Evolutionary conservation across 2,113 vertebrate species (phyloP).

Genomic region (Phoxinus phoxinus): DNA sequence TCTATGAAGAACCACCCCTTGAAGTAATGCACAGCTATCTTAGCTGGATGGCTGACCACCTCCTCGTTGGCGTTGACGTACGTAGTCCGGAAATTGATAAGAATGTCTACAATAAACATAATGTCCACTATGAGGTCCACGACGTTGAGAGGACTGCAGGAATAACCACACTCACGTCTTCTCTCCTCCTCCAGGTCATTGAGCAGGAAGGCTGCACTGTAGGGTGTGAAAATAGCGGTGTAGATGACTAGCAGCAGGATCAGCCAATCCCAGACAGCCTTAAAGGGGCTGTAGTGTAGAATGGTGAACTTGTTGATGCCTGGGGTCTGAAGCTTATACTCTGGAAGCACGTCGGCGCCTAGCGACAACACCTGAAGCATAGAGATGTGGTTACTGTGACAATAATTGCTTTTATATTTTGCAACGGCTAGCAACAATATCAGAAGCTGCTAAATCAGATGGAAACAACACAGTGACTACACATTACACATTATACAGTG

Average conservation of each 20-base stretch:
- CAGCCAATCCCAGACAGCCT: constrained; percentile 99
- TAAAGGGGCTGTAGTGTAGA: constrained; percentile 98
- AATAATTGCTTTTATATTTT: neutral
- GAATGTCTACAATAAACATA: constrained; percentile 99
- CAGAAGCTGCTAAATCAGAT: neutral
- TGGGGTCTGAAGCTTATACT: constrained; percentile 95
- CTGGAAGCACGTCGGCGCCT: constrained; percentile 94
- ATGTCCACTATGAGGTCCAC: constrained; percentile 99
- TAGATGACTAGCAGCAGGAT: constrained; percentile 97
- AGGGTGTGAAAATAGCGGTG: constrained; percentile 97
- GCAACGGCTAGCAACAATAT: neutral
- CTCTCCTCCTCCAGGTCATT: constrained; percentile 94
- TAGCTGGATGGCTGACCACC: constrained; percentile 97
- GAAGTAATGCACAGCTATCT: constrained; percentile 99
- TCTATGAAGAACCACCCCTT: constrained; percentile 99
- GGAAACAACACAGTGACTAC: neutral
- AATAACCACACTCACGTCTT: constrained; percentile 93
- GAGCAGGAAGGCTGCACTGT: constrained; percentile 97
- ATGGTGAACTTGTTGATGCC: constrained; percentile 98
- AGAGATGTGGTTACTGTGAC: constrained; percentile 10
- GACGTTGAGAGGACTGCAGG: constrained; percentile 95
- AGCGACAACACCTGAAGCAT: constrained; percentile 88
- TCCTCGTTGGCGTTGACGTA: constrained; percentile 98
- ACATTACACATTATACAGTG: neutral
- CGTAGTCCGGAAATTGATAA: constrained; percentile 99